These are phyloP conservation scores for Cyanistes caeruleus DNA, from an alignment of 2,113 vertebrate species.

Conservation along the genomic window DNA sequence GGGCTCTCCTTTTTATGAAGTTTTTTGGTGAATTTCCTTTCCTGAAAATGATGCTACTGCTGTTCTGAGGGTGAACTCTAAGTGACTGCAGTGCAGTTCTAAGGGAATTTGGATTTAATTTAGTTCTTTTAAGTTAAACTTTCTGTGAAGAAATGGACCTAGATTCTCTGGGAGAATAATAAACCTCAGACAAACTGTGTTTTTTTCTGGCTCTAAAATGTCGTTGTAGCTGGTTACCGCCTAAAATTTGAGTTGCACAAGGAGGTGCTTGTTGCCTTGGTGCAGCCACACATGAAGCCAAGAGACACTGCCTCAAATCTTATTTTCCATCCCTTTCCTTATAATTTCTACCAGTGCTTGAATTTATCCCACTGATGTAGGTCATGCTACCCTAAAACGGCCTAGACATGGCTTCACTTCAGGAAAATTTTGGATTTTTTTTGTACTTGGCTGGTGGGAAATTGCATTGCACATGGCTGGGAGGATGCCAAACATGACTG, in stretches of 20 bases:
- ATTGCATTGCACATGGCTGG: fast-evolving
- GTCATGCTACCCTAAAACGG: neutral
- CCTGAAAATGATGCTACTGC: fast-evolving
- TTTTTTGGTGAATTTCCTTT: neutral
- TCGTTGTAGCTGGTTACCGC: neutral
- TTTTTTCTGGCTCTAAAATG: neutral
- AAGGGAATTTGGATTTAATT: neutral
- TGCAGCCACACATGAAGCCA: neutral
- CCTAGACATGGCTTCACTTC: neutral
- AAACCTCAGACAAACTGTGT: neutral
- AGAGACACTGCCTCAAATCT: neutral
- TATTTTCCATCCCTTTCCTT: neutral
- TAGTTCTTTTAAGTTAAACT: neutral
- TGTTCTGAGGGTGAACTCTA: neutral
- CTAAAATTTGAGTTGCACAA: neutral
- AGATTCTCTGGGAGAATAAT: neutral
- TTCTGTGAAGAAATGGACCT: neutral
- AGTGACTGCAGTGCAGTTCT: neutral
- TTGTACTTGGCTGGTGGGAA: neutral
- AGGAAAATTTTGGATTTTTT: neutral
- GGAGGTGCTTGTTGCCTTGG: neutral
- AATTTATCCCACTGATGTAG: neutral
- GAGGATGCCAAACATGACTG: neutral
- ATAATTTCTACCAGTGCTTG: neutral
- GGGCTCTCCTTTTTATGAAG: fast-evolving